Evolutionary conservation across 35 echinoderm and acorn worm species (phyloP), one percentile per base, ranked within the genome.

Genomic region (Apostichopus parvimensis): DNA sequence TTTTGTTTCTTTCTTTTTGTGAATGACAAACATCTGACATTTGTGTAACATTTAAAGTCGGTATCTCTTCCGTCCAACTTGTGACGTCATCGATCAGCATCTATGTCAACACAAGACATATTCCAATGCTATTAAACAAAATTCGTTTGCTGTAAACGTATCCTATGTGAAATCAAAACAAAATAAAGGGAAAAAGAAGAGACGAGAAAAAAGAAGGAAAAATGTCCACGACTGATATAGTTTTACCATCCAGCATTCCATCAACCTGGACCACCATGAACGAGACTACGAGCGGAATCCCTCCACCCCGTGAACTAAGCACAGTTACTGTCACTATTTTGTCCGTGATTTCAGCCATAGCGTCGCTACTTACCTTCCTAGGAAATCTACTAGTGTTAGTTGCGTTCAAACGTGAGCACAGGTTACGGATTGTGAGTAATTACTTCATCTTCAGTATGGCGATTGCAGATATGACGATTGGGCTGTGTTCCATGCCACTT

Each of bases 401-500:
- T 11, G 96, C 96, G 15, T 98, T 98, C 76, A 86, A 85, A 72
- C 75, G 94, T 8, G 96, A 98, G 26, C 80, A 93, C 71, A 64
- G 96, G 87, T 72, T 98, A 45, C 92, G 96, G 20, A 73, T 70
- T 10, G 78, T 95, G 9, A 89, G 96, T 34, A 95, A 98, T 71
- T 98, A 95, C 75, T 98, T 98, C 57, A 91, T 98, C 10, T 65
- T 98, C 25, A 95, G 94, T 54, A 98, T 98, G 96, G 92, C 96
- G 17, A 77, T 79, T 9, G 96, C 96, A 13, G 96, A 98, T 79
- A 55, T 93, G n/a, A 87, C 93, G 11, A 91, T 98, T 4, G 96
- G 96, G 3, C 57, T 95, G 12, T 95, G 95, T 86, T 98, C 96
- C 10, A 98, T 98, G 96, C 96, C 96, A 57, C 66, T 98, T 18